Evolutionary conservation across 2,888 invertebrate species (phyloP), one percentile per base, ranked within the genome.

Genomic region (Meganola albula): DNA sequence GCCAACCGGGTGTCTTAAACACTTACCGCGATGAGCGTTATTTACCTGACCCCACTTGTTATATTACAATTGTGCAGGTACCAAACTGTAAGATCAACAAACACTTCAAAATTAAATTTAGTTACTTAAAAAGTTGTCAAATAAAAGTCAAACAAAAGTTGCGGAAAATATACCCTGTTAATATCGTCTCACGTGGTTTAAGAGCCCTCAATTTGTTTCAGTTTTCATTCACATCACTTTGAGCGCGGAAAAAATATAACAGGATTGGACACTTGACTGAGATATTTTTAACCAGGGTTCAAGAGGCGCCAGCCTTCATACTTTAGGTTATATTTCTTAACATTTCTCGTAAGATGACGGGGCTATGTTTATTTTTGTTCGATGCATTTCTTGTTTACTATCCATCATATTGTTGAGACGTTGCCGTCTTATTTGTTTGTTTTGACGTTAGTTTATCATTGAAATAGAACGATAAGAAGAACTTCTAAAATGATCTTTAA

Each of bases 371-470:
- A 75, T 80, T 79, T 76, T 65, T 53, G 73, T 70, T 68, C 63
- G 56, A 58, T 63, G 63, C 70, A 67, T 60, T 74, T 69, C 71
- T 71, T 74, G 69, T 78, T 74, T 72, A 67, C 71, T 64, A 72
- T 75, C 71, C 69, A 73, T 74, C 74, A 75, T 74, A 73, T 69
- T 70, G 70, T 73, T 68, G 64, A 67, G 60, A 61, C 55, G 53
- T 57, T 50, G 41, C 47, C 53, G 51, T 69, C 54, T 53, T 68
- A 63, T 65, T 71, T 68, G 65, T 60, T 59, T 55, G n/a, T n/a
- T n/a, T n/a, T n/a, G n/a, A n/a, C n/a, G n/a, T n/a, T n/a, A n/a
- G n/a, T n/a, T n/a, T n/a, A n/a, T n/a, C n/a, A n/a, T n/a, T n/a
- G n/a, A n/a, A n/a, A n/a, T n/a, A n/a, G n/a, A n/a, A n/a, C n/a